Evolutionary conservation across 2,797 vertebrate species (phyloP), one percentile per base, ranked within the genome.

Genomic region (Enteromius fasciolatus): DNA sequence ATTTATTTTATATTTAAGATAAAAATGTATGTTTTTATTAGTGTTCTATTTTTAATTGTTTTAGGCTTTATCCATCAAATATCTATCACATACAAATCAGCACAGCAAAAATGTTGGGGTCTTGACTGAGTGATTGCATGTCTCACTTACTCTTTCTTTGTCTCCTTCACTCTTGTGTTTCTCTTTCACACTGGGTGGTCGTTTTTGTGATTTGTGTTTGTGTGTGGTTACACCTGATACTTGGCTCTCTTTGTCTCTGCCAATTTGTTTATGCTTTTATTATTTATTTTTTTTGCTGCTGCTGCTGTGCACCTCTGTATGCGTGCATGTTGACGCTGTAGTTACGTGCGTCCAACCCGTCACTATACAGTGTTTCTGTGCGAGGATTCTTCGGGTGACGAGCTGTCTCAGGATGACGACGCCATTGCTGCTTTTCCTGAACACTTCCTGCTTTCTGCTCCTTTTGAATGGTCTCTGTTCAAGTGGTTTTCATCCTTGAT

Each of bases 321-420:
- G 10, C 23, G 31, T 78, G 20, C 75, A 67, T 66, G 1, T 93
- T 89, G 88, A 94, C 88, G 94, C 92, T 83, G 79, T 94, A 99
- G 98, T 93, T 94, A 95, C 87, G 90, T 95, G 91, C 97, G 95
- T 93, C 97, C 97, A 70, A 95, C 96, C 78, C 95, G 96, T 90
- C 97, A 98, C 94, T 99, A 99, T 93, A 98, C 96, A 33, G 97
- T 98, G 93, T 98, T 99, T 95, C 96, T 99, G 83, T 98, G 97
- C 41, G 98, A 99, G 94, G 97, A 99, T 93, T 98, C 97, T 28
- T 99, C 97, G 88, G 97, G 97, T 82, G 97, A 99, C 81, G 97
- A 99, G 90, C 94, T 96, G 88, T 97, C 96, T 90, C 96, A 94
- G 86, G 95, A 97, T 86, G 94, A 95, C 48, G 95, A 96, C 90